These are phyloP conservation scores for Toxotes lorentzi DNA, from an alignment of 2,797 vertebrate genomes.

Conservation along the genomic window DNA sequence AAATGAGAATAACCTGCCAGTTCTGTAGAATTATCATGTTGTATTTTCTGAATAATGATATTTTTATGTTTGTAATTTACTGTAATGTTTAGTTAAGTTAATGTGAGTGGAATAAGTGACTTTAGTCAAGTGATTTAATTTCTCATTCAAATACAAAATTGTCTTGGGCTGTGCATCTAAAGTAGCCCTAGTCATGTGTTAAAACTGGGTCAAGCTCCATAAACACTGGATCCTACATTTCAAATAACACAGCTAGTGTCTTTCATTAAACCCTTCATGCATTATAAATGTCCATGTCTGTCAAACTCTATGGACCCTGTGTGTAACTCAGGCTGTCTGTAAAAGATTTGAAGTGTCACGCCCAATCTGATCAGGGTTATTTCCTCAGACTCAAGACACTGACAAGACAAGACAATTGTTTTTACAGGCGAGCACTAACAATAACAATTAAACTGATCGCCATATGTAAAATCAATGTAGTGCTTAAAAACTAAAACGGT, in stretches of 20 bases:
- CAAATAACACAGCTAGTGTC: slow-evolving; percentile 1
- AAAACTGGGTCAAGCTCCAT: background rate
- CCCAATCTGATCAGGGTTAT: background rate
- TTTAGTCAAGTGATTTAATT: background rate
- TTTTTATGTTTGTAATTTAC: background rate
- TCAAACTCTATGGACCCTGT: background rate
- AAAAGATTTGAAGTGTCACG: background rate
- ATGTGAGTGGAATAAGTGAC: background rate
- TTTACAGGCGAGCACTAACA: background rate
- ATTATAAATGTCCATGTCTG: background rate
- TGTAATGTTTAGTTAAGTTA: background rate
- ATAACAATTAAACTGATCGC: too few species aligned
- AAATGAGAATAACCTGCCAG: background rate
- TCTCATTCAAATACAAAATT: background rate
- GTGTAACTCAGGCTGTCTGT: background rate
- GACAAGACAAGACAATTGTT: background rate
- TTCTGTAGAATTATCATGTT: background rate
- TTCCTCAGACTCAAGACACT: background rate
- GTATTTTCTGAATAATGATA: background rate
- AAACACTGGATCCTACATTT: background rate
- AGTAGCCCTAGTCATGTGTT: background rate
- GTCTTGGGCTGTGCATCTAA: background rate
- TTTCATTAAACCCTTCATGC: background rate
- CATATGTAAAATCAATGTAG: too few species aligned
- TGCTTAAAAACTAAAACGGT: background rate